Evolutionary conservation across 2,113 vertebrate species (phyloP).

Genomic region (Grammomys dolichurus): DNA sequence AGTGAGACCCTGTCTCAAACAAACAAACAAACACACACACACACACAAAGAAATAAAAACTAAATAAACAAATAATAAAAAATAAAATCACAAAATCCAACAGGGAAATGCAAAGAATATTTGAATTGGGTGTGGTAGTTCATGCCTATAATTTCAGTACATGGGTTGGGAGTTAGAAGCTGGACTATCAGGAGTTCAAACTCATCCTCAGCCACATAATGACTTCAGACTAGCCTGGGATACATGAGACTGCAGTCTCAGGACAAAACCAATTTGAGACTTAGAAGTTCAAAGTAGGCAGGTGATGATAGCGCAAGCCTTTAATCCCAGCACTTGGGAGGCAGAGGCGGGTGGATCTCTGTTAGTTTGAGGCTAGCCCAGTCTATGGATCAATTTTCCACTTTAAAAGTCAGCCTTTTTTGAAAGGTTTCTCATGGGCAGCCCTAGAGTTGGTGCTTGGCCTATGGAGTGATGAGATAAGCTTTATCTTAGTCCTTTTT

Average conservation of each 20-base stretch:
- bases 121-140: background rate
- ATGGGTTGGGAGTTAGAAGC: too few species aligned
- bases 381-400: background rate
- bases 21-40: background rate
- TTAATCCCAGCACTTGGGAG: too few species aligned
- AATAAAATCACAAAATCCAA: background rate
- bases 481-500: background rate
- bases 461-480: background rate
- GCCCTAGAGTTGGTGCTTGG: background rate
- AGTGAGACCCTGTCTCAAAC: background rate
- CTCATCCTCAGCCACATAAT: background rate
- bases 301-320: too few species aligned
- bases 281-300: background rate
- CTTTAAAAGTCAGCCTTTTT: background rate
- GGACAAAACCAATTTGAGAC: background rate
- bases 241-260: background rate
- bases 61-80: background rate
- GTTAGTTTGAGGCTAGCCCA: too few species aligned
- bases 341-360: too few species aligned
- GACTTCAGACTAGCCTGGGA: background rate
- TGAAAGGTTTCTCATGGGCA: background rate
- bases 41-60: background rate
- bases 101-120: slow-evolving; percentile 40
- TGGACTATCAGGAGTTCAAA: background rate
- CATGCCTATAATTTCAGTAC: background rate